Percentiles rank a stretch among this genome's conserved stretches.
These are phyloP conservation scores for Physocephala rufipes DNA, from an alignment of 2,888 invertebrate genomes.

Conservation along the genomic window DNA sequence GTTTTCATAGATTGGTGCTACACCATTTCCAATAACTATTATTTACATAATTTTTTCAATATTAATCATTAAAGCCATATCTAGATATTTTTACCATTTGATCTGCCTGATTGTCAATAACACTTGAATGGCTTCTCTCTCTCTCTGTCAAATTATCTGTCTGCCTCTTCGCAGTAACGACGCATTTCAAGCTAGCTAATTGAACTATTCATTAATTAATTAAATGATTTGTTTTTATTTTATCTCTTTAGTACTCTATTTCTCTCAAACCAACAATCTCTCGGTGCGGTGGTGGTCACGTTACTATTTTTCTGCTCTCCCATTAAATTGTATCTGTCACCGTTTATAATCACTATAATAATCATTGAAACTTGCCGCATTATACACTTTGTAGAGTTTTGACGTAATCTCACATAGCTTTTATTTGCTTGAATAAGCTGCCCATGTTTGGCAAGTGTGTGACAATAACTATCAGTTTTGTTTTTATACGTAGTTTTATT, in stretches of 20 bases:
- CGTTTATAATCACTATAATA: background rate
- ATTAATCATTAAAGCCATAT: background rate
- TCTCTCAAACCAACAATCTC: background rate
- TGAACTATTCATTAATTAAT: too few species aligned
- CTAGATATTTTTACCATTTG: background rate
- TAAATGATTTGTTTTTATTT: background rate
- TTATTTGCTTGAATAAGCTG: background rate
- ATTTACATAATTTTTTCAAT: too few species aligned
- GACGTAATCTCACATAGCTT: background rate
- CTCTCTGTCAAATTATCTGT: too few species aligned
- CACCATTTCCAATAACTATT: background rate
- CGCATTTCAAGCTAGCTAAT: too few species aligned
- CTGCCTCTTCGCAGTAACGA: too few species aligned
- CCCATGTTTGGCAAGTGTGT: slow-evolving; percentile 36
- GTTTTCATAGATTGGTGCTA: background rate
- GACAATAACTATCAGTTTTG: background rate
- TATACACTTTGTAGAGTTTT: slow-evolving; percentile 18
- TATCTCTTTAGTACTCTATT: background rate
- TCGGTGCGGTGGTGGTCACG: slow-evolving; percentile 36
- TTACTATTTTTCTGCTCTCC: slow-evolving; percentile 27
- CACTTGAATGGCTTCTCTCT: too few species aligned
- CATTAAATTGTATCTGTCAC: background rate
- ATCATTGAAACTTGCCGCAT: background rate
- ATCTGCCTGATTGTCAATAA: too few species aligned
- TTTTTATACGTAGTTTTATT: background rate